Percentiles rank a stretch among this genome's conserved stretches.
phyloP scores from a whole-genome alignment of 2,888 invertebrate species.

The Epinotia demarniana region DNA sequence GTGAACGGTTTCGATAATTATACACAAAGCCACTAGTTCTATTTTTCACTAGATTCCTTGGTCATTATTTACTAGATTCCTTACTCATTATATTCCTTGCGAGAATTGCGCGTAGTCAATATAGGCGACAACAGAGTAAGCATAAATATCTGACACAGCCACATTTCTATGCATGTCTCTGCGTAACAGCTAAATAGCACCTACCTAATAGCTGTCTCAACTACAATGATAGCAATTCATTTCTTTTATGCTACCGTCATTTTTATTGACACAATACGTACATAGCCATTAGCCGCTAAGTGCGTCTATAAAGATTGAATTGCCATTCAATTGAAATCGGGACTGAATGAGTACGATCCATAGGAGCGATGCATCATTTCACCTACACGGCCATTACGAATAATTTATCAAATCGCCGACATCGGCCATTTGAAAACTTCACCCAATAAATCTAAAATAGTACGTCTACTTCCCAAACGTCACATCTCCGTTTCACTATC shows the following conservation, averaged over 20 bases:
- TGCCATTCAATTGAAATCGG: background rate
- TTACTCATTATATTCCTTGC: too few relatives aligned
- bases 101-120: too few relatives aligned
- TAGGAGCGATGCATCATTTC: conserved; percentile 12
- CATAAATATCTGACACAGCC: too few relatives aligned
- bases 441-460: conserved; percentile 40
- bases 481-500: background rate
- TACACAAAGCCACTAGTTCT: too few relatives aligned
- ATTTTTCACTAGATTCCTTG: too few relatives aligned
- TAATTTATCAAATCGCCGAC: conserved; percentile 37
- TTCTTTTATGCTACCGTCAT: background rate
- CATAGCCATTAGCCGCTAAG: background rate
- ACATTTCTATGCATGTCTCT: too few relatives aligned
- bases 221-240: too few relatives aligned
- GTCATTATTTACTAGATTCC: too few relatives aligned
- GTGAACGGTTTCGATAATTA: too few relatives aligned
- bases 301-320: conserved; percentile 13
- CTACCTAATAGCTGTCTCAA: too few relatives aligned
- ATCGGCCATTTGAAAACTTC: conserved; percentile 37
- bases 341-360: conserved; percentile 2
- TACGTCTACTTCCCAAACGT: background rate
- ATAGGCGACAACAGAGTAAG: too few relatives aligned
- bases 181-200: too few relatives aligned
- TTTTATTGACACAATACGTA: background rate
- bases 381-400: conserved; percentile 25